These are phyloP conservation scores for Altica lythri DNA, from an alignment of 2,888 invertebrate genomes.

Conservation along the genomic window DNA sequence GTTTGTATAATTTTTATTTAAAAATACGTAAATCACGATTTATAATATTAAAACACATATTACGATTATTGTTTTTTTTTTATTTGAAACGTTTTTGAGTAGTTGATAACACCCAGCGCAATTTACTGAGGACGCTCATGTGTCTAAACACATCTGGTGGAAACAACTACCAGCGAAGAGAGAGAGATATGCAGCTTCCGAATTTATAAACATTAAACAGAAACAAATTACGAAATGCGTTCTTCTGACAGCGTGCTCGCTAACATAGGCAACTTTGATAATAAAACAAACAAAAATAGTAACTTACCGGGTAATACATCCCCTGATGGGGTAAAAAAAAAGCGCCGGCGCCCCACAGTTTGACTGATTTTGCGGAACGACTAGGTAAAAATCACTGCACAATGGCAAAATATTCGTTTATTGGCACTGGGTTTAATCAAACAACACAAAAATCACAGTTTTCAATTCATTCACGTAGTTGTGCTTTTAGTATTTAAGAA, in stretches of 20 bases:
- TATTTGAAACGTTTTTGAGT: neutral
- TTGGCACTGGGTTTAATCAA: conserved; percentile 28
- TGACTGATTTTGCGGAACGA: conserved; percentile 68
- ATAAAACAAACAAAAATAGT: conserved; percentile 9
- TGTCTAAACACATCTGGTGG: conserved; percentile 20
- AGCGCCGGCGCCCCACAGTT: conserved; percentile 96
- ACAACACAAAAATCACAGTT: conserved; percentile 25
- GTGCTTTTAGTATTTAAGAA: conserved; percentile 36
- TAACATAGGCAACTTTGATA: conserved; percentile 3
- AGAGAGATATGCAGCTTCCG: conserved; percentile 29
- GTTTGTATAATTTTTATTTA: too few species aligned
- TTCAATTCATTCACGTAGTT: conserved; percentile 32
- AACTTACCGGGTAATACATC: conserved; percentile 95
- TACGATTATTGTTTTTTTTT: too few species aligned
- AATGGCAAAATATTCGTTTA: conserved; percentile 37
- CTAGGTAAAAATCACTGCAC: conserved; percentile 57
- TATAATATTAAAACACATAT: too few species aligned
- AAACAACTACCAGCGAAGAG: conserved; percentile 7
- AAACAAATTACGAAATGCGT: conserved; percentile 29
- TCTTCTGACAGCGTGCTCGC: conserved; percentile 23
- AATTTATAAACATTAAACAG: conserved; percentile 26
- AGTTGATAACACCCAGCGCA: conserved; percentile 3
- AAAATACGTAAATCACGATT: too few species aligned
- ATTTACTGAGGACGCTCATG: conserved; percentile 11
- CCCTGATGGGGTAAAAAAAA: conserved; percentile 96